Base-by-base conservation (phyloP, 2,113 vertebrate species). In the Natator depressus region DNA sequence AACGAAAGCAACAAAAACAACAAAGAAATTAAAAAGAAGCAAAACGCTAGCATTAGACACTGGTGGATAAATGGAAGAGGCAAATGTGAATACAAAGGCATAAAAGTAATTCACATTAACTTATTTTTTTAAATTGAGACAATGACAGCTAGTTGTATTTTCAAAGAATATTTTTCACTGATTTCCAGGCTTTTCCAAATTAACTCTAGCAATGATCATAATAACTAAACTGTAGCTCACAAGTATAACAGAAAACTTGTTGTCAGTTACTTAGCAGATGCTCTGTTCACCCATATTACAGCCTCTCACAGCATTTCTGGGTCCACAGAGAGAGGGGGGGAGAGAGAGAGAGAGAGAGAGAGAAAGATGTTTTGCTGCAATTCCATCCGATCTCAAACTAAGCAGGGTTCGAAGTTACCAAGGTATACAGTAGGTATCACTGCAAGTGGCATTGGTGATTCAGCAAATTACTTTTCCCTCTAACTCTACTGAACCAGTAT, bases 1-100 rank as follows among this genome's bases (percentile, higher is more conserved):
- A 98, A 98, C 95, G 96, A 97, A 98, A 98, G 95, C 95, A 97
- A 98, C 98, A 98, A 97, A 97, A 98, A 95, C 98, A 16, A 86
- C 53, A 31, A 98, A 96, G 87, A 97, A 98, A 98, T 96, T 97
- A 97, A 91, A 96, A 98, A 97, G 95, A 95, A 98, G 98, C 97
- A 96, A 95, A 98, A 98, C 98, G 98, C 95, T 97, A 96, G 98
- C 97, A 93, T 98, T 98, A 98, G 97, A 98, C 97, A 98, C 94
- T 94, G 95, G 95, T 98, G 98, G 95, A 97, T 95, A 96, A 97
- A 98, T 97, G 97, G 94, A 97, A 98, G 92, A 98, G 93, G 94
- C 86, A 98, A 98, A 97, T 27, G 72, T 97, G 98, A 98, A 95
- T 98, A 98, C 91, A 93, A 94, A 97, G 95, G 90, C 69, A 84